A percentile compares a stretch with the other conserved stretches of the same genome.
Conservation (phyloP, 2,888 invertebrate genomes). For the Tuta absoluta region DNA sequence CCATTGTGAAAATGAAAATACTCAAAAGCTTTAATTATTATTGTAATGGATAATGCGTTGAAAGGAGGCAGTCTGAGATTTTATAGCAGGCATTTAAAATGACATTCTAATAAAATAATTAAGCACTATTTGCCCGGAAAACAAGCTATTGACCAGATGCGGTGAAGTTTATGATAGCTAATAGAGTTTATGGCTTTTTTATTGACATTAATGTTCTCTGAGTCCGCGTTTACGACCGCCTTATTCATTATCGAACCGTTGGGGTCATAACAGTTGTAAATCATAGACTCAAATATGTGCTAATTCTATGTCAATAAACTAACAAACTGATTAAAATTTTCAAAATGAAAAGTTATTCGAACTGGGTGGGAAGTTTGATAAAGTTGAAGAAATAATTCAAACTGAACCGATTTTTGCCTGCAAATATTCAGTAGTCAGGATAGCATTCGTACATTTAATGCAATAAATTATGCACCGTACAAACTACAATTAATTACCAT, state of each 20-base stretch:
- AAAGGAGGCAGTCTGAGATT: constrained; percentile 16
- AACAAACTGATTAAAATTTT: not conserved
- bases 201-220: constrained; percentile 80
- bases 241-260: constrained; percentile 78
- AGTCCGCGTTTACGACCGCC: constrained; percentile 76
- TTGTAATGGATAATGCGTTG: not conserved
- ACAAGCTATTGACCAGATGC: constrained; percentile 76
- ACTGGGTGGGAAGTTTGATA: not conserved
- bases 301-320: constrained; percentile 17
- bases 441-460: constrained; percentile 29
- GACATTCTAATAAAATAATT: constrained; percentile 64
- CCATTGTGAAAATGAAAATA: not conserved
- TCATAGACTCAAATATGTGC: constrained; percentile 65
- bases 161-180: constrained; percentile 77
- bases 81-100: constrained; percentile 31
- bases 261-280: constrained; percentile 77
- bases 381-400: not conserved
- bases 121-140: constrained; percentile 69
- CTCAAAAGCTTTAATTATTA: not conserved
- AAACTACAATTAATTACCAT: constrained; percentile 55
- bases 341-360: not conserved
- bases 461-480: constrained; percentile 51
- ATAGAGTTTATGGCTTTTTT: constrained; percentile 80
- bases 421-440: constrained; percentile 28
- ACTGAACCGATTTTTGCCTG: not conserved